phyloP scores from a whole-genome alignment of 2,888 invertebrate genomes.

The Cataglyphis cursor region DNA sequence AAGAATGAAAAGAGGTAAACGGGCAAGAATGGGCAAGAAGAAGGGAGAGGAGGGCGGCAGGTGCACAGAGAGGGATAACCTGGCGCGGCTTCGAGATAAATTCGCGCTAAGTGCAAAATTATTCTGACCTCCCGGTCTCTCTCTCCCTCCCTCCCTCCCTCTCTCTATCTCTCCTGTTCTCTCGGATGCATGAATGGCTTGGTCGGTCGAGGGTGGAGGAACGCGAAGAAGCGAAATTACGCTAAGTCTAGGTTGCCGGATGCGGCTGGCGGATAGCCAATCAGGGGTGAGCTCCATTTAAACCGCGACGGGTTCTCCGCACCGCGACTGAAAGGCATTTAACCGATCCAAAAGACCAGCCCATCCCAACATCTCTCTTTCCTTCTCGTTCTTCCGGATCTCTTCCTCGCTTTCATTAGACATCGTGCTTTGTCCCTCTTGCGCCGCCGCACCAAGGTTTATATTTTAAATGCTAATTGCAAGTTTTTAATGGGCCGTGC shows the following conservation, averaged over 20 bases:
- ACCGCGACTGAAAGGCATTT: conserved; percentile 85
- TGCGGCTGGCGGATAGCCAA: conserved; percentile 75
- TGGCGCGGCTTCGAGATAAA: conserved; percentile 67
- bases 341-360: conserved; percentile 85
- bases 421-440: conserved; percentile 84
- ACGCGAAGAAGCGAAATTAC: conserved; percentile 77
- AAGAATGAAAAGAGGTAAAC: conserved; percentile 61
- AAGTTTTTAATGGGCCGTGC: conserved; percentile 84
- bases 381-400: conserved; percentile 78
- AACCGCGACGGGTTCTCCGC: conserved; percentile 77
- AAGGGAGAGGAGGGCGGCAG: conserved; percentile 8
- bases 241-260: conserved; percentile 60
- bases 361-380: conserved; percentile 81
- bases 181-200: conserved; percentile 69
- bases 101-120: conserved; percentile 76
- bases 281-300: conserved; percentile 83
- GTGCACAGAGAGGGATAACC: conserved; percentile 46
- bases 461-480: conserved; percentile 86
- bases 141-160: conserved; percentile 49
- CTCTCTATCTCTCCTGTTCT: conserved; percentile 26
- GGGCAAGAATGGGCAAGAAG: conserved; percentile 64
- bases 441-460: conserved; percentile 74
- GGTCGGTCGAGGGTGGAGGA: conserved; percentile 70
- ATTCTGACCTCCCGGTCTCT: conserved; percentile 70
- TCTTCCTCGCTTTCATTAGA: conserved; percentile 82